These are phyloP conservation scores for Ctenochaetus hawaiiensis DNA, from an alignment of 2,797 vertebrate species.

Conservation along the genomic window DNA sequence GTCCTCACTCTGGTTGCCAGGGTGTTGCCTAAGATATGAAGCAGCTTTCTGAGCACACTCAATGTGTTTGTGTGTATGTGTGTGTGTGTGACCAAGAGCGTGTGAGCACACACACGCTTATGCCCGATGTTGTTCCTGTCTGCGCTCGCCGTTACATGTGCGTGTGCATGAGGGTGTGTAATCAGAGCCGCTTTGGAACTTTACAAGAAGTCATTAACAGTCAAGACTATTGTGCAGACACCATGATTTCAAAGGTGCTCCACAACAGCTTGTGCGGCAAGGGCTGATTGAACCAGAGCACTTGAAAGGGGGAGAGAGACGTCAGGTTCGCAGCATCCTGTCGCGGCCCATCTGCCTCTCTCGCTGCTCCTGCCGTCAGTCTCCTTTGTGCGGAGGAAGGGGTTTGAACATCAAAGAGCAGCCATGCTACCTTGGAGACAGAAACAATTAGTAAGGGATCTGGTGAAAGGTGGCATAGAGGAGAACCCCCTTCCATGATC, in stretches of 20 bases:
- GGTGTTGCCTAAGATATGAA: conserved; percentile 72
- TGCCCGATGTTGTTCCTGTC: conserved; percentile 47
- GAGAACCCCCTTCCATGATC: conserved; percentile 61
- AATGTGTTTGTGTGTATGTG: conserved; percentile 14
- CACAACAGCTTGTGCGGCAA: conserved; percentile 88
- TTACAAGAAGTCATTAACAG: conserved; percentile 90
- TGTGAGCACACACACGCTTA: conserved; percentile 30
- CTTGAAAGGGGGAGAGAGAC: conserved; percentile 89
- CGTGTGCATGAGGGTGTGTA: conserved; percentile 77
- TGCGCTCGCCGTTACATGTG: conserved; percentile 40
- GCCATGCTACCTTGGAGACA: conserved; percentile 84
- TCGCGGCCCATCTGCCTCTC: conserved; percentile 89
- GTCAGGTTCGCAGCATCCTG: conserved; percentile 88
- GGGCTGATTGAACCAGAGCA: conserved; percentile 89
- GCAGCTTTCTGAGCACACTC: conserved; percentile 50
- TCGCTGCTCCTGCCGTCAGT: conserved; percentile 81
- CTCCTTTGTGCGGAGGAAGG: conserved; percentile 86
- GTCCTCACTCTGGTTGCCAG: conserved; percentile 75
- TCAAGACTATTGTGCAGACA: conserved; percentile 89
- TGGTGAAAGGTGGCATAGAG: conserved; percentile 78
- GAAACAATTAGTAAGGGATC: conserved; percentile 89
- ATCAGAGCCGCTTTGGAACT: conserved; percentile 87
- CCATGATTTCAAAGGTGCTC: conserved; percentile 89
- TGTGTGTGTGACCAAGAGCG: conserved; percentile 1
- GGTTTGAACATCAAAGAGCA: conserved; percentile 89